Base-by-base conservation (phyloP, 2,797 vertebrate species). In the Dendrocincla tyrannina region DNA sequence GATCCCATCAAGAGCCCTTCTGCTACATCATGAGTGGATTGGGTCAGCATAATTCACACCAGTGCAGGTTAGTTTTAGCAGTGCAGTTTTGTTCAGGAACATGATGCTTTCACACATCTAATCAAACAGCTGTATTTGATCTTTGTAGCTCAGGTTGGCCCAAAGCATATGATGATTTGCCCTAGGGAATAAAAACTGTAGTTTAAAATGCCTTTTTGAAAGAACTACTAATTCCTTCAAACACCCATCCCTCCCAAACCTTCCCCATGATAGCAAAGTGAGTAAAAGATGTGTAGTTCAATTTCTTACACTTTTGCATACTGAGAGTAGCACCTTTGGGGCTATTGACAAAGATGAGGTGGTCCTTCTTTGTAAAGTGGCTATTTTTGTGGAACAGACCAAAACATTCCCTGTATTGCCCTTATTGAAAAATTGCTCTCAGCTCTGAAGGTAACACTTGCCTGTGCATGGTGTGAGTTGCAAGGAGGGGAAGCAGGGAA, bases 371-470 rank as follows among this genome's bases (percentile, higher is more conserved):
- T 69, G 56, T 17, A 58, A 79, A 73, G 41, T 24, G 60, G 62
- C 70, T 94, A 44, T 58, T 92, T 93, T 72, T 68, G 6, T 23
- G 50, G 70, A 81, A n/a, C 13, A 73, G 50, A 62, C 1, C 8
- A 50, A 72, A 64, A 28, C 11, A 52, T 85, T 93, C 93, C 76
- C 63, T 5, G 33, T 52, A 59, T 23, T 73, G 22, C 16, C 46
- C 24, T 41, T 70, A 33, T 4, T 56, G 52, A 73, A 78, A 75
- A 82, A 68, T 33, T 0, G 0, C 10, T 78, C 42, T 93, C 27
- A 56, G 4, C 24, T 90, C 86, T 95, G 89, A 88, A 77, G 80
- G 63, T 93, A 85, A 77, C 70, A 37, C 77, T 93, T 85, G 23
- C 23, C 42, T 2, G 1, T 25, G 85, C 30, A 56, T 49, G 24